Evolutionary conservation across 2,797 vertebrate species (phyloP), one percentile per base, ranked within the genome.

Genomic region (Pristis pectinata): DNA sequence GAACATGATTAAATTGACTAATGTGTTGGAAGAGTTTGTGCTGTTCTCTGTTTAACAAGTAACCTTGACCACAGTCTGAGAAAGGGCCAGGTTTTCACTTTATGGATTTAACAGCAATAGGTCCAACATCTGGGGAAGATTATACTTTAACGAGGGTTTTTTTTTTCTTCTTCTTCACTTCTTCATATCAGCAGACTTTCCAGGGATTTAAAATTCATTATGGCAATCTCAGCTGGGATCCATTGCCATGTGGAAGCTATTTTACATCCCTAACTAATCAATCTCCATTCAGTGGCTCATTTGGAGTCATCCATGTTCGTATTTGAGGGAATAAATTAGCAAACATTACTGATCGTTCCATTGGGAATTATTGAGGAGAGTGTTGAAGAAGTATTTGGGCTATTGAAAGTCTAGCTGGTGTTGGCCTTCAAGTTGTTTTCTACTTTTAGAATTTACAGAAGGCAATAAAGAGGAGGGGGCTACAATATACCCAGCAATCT

Each of bases 131-230:
- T 76, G 67, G 67, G 3, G 70, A n/a, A 94, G 30, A 94, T 94
- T 72, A 94, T 13, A 49, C 24, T 76, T 76, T 76, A 94, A 94
- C n/a, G 61, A 91, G 87, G 9, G 61, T 19, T 37, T 24, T 64
- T 61, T 67, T 67, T 67, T 67, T 24, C 8, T 64, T 37, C 56
- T 61, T 89, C 85, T n/a, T 85, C 82, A 61, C 17, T 64, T 91
- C 85, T 91, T 91, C n/a, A 37, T 85, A 13, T 24, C 85, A 64
- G 85, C 85, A 61, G 85, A 59, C 34, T 37, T 91, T 64, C 56
- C n/a, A 37, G 85, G 85, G 15, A 91, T 91, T 91, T 91, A 91
- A 91, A 34, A 67, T 91, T 41, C 87, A 91, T 91, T 67, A 37
- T n/a, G 34, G 17, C 37, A 91, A 67, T 91, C 87, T 91, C 87